Conservation (phyloP, 37 sponge, comb jelly and placozoan species). For the Spongilla lacustris region DNA sequence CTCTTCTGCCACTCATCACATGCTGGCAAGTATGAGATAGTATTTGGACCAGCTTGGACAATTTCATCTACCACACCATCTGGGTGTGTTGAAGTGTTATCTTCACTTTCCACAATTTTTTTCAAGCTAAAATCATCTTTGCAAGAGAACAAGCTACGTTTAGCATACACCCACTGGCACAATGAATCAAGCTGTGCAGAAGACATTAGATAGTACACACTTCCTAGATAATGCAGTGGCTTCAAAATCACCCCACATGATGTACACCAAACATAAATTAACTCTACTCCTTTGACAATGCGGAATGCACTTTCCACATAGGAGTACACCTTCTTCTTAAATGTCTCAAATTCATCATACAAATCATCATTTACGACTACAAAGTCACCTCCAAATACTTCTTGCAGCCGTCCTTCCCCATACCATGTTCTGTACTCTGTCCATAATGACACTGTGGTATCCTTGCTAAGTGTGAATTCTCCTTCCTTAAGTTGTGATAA, state of each 20-base stretch:
- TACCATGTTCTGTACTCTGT: background rate
- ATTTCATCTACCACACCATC: background rate
- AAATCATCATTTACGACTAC: background rate
- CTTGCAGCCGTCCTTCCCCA: background rate
- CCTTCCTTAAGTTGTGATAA: background rate
- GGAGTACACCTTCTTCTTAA: background rate
- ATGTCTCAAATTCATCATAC: slow-evolving; percentile 1
- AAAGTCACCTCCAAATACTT: background rate
- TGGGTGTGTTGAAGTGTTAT: background rate
- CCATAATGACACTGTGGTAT: background rate
- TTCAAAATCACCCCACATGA: background rate
- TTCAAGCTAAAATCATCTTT: background rate
- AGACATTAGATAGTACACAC: background rate
- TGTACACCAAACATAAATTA: background rate
- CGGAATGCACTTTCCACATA: too few species aligned
- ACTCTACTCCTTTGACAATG: background rate
- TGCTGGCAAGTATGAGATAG: slow-evolving; percentile 1
- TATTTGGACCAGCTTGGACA: background rate
- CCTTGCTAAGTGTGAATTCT: background rate
- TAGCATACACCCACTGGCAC: background rate
- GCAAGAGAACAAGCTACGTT: background rate
- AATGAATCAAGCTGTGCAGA: background rate
- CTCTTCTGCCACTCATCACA: background rate
- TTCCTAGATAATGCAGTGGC: background rate
- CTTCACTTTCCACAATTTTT: background rate